Evolutionary conservation across 2,113 vertebrate species (phyloP), one percentile per base, ranked within the genome.

Genomic region (Myotis brandtii): DNA sequence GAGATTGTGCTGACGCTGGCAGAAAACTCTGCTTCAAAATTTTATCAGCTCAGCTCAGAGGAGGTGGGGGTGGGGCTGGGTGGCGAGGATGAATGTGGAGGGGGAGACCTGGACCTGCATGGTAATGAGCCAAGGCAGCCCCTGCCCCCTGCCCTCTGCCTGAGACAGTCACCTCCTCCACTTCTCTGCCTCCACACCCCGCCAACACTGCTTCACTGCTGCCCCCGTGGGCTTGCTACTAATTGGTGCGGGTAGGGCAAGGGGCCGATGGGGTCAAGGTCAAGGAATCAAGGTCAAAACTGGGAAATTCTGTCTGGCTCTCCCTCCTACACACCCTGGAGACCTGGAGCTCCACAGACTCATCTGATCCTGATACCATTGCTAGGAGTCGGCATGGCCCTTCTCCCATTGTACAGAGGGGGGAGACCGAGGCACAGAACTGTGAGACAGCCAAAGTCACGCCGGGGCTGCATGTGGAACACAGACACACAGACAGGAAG

Each of bases 1-100:
- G 88, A 86, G 96, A 97, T 97, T 97, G 95, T 97, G 98, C 98
- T 98, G 98, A 98, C 95, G 37, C 46, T 2, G 46, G 97, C 97
- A 96, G 95, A 98, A 97, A 91, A 72, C 82, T 56, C 43, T 77
- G 76, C 95, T 90, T 88, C 96, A 83, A 88, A 89, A 96, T 95
- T 93, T 94, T 96, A 97, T 98, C 96, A 64, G 93, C 91, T 93
- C 83, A 66, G 94, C 62, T 30, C 2, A 10, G 83, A 91, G 91
- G 89, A 76, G 91, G 89, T 64, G 34, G 96, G 77, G 95, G 56
- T 8, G 50, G 93, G 86, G 69, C 1, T 0, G 8, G 89, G 72
- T 43, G 23, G 2, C 0, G 21, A 89, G 93, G 54, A 82, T 69
- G 93, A 84, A 40, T 25, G 70, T 14, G 52, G 70, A 17, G 37